A percentile compares a stretch with the other conserved stretches of the same genome.
phyloP scores from a whole-genome alignment of 2,797 vertebrate genomes.

The Mormyrus proboscirostris region DNA sequence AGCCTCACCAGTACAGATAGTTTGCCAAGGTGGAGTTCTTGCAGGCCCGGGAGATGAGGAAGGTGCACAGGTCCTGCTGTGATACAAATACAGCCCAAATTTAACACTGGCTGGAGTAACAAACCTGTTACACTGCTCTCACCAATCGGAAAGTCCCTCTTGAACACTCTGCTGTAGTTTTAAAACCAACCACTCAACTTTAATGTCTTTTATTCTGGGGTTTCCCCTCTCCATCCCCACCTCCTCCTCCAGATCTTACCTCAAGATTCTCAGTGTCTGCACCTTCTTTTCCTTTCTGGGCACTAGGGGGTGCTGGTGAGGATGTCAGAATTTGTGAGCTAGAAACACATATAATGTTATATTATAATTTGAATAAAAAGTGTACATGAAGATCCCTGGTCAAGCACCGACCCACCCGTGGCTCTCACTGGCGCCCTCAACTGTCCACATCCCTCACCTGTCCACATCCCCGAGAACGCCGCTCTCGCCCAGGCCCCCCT shows the following conservation, averaged over 20 bases:
- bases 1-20: slow-evolving; percentile 91
- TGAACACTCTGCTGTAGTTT: not conserved
- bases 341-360: slow-evolving; percentile 2
- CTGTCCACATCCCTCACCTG: slow-evolving; percentile 84
- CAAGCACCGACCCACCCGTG: too few relatives aligned
- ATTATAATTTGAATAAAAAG: not conserved
- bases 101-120: not conserved
- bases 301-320: slow-evolving; percentile 50
- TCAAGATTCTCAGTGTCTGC: slow-evolving; percentile 81
- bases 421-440: slow-evolving; percentile 49
- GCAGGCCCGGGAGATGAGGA: slow-evolving; percentile 94
- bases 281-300: slow-evolving; percentile 79
- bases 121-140: not conserved
- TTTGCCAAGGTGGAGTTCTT: slow-evolving; percentile 95
- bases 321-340: slow-evolving; percentile 81
- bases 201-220: not conserved
- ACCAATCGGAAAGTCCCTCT: not conserved
- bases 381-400: not conserved
- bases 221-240: not conserved
- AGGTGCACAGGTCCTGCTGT: slow-evolving; percentile 93
- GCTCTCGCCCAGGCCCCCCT: slow-evolving; percentile 75
- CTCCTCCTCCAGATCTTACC: slow-evolving; percentile 52
- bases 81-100: slow-evolving; percentile 34
- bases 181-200: not conserved
- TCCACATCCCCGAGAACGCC: slow-evolving; percentile 66